phyloP scores from a whole-genome alignment of 2,888 invertebrate species.

The Seira sanloemensis region DNA sequence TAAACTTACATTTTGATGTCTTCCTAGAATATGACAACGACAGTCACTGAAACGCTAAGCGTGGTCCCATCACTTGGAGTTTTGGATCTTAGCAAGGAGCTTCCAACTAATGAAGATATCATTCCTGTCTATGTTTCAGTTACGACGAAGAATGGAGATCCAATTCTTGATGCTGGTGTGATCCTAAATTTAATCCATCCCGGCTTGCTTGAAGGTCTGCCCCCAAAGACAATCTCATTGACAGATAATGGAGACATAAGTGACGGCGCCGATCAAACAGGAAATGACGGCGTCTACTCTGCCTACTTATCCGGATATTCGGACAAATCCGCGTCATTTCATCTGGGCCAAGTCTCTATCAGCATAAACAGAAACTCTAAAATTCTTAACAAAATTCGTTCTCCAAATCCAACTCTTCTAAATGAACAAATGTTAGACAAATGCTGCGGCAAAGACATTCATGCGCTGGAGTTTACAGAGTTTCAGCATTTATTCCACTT shows the following conservation, averaged over 20 bases:
- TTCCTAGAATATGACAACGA: background rate
- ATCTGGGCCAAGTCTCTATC: conserved; percentile 52
- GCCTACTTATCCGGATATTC: conserved; percentile 59
- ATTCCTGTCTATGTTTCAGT: conserved; percentile 28
- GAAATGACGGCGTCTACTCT: conserved; percentile 70
- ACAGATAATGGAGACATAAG: conserved; percentile 45
- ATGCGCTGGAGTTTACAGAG: background rate
- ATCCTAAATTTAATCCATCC: conserved; percentile 29
- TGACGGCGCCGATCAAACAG: conserved; percentile 64
- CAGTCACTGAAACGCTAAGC: background rate
- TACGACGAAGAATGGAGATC: conserved; percentile 26
- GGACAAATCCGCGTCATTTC: conserved; percentile 31
- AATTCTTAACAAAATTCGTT: background rate
- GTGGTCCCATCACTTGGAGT: conserved; percentile 30
- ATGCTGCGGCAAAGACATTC: conserved; percentile 61
- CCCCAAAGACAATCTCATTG: background rate
- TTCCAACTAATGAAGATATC: background rate
- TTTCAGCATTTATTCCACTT: background rate
- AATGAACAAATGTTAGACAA: conserved; percentile 44
- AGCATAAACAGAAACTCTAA: conserved; percentile 2
- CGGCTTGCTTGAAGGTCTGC: background rate
- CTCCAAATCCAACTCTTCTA: conserved; percentile 32
- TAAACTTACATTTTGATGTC: background rate
- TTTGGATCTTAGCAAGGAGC: background rate
- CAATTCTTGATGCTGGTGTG: conserved; percentile 60